Base-by-base conservation (phyloP, 2,113 vertebrate species). In the Podarcis muralis region DNA sequence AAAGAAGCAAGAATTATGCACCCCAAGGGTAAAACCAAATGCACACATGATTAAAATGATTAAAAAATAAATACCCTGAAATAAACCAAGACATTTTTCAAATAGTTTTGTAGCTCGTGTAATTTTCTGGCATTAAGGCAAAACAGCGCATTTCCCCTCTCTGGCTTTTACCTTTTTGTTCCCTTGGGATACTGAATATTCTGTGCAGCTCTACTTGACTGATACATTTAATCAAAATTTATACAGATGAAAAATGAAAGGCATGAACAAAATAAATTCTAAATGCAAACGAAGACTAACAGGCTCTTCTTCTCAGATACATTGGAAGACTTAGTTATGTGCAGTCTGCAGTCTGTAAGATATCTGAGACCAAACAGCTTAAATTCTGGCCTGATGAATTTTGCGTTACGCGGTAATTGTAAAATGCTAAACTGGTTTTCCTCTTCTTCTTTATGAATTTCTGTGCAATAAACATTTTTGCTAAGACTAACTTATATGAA, bases 201-300 rank as follows among this genome's bases (percentile, higher is more conserved):
- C 6, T 48, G 27, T 66, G 22, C 81, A 81, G 66, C 68, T 43
- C 7, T 65, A 30, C 23, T 75, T 87, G 81, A 35, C 62, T 0
- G 1, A 62, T 78, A 75, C 48, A 83, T 81, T 81, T 74, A 71
- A 86, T 91, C 72, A 66, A 88, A 93, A 37, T 76, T 5, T 83
- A 88, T 68, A 0, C 0, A 48, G 27, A 76, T 76, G 40, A 86
- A 62, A 90, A 86, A 40, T 86, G 74, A 82, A n/a, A 91, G 74
- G 76, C 48, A 20, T 27, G 12, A 83, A 76, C 37, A 83, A 23
- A 80, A 80, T 81, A 79, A 85, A 23, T n/a, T 87, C 69, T 74
- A 66, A 84, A 76, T 9, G 69, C 66, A 88, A 92, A 22, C 72
- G 37, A 48, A 83, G 74, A 40, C 7, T 79, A 1, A 53, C 27